phyloP scores from a whole-genome alignment of 2,888 invertebrate species.

The Cheilosia variabilis region DNA sequence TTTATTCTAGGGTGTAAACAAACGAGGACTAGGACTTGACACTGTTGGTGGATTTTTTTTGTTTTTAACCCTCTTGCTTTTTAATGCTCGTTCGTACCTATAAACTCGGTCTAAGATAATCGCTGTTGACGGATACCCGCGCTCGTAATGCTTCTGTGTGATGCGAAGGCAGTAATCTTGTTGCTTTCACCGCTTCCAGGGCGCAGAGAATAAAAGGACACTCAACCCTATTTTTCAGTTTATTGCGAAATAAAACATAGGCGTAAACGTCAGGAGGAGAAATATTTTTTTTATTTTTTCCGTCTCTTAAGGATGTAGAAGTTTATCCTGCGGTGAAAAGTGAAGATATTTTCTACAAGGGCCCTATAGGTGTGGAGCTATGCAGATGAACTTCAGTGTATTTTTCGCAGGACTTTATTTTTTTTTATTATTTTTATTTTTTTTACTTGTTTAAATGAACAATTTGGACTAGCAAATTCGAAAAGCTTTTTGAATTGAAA shows the following conservation, averaged over 20 bases:
- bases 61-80: background rate
- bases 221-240: slow-evolving; percentile 33
- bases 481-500: too few relatives aligned
- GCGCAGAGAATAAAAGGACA: slow-evolving; percentile 9
- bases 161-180: background rate
- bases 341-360: background rate
- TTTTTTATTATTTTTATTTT: too few relatives aligned
- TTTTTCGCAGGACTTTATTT: background rate
- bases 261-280: background rate
- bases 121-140: background rate
- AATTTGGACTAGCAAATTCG: too few relatives aligned
- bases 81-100: background rate
- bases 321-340: background rate
- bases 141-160: slow-evolving; percentile 9
- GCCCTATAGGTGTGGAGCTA: background rate
- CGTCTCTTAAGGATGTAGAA: background rate
- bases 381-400: background rate
- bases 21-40: slow-evolving; percentile 16
- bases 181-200: background rate
- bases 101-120: slow-evolving; percentile 11
- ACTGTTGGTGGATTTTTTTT: slow-evolving; percentile 19
- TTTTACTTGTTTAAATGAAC: too few relatives aligned
- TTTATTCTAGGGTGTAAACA: background rate
- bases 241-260: background rate
- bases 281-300: background rate